Base-by-base conservation (phyloP, 2,113 vertebrate species). In the Clinocottus analis region DNA sequence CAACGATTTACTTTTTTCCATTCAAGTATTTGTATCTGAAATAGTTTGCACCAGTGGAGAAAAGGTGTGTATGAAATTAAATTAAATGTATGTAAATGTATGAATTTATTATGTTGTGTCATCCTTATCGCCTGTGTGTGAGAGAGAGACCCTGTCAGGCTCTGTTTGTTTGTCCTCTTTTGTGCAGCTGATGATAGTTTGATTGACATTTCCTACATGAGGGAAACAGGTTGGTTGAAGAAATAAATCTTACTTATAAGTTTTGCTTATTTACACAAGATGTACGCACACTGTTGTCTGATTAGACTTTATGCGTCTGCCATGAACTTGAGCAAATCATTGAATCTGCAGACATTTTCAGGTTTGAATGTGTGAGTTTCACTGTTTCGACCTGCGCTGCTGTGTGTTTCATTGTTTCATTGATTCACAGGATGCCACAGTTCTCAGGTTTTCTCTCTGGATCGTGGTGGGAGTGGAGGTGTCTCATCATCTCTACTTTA, bases 91-190 rank as follows among this genome's bases (percentile, higher is more conserved):
- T n/a, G n/a, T n/a, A n/a, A n/a, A n/a, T n/a, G n/a, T n/a, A 31
- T 31, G 29, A 31, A 31, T 31, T 31, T 31, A 31, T 31, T 31
- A 31, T 17, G 55, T 72, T 59, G 37, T 67, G 60, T 49, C 12
- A 7, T 47, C n/a, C 14, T 55, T 25, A 13, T 4, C 41, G n/a
- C 4, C 2, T 31, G 23, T 35, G 8, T 47, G 8, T 70, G 69
- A 39, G 16, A 35, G 16, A 35, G 61, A 17, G 21, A 27, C 5
- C 12, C 16, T 33, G 5, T 33, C 49, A 72, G 65, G 68, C 70
- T 29, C 29, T 87, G 74, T 89, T 88, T 88, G 78, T 65, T 84
- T 79, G 80, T 86, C 86, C 67, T 72, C 21, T 16, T 43, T 11
- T 37, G 39, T 51, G 51, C 85, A 89, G 86, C 81, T 79, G 85